Base-by-base conservation (phyloP, 1,140 invertebrate species). In the Kradibia gibbosae region DNA sequence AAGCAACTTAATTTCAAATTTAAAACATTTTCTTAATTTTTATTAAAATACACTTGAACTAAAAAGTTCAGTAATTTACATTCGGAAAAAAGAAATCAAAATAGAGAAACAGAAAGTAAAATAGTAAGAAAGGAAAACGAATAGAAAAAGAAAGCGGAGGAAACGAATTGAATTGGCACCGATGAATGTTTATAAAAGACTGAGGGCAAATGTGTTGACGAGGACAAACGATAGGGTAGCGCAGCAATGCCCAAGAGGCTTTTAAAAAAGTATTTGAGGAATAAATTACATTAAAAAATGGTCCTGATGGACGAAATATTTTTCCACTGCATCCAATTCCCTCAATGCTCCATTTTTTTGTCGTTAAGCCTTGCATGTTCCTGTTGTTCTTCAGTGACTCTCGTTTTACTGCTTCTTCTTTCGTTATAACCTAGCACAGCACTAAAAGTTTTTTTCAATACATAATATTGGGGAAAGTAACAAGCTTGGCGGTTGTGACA, bases 361-460 rank as follows among this genome's bases (percentile, higher is more conserved):
- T 73, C 70, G 31, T 79, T 34, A 71, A 4, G 42, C 39, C 70
- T 7, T 28, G 15, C 50, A 72, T 79, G 57, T 79, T 79, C 78
- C 55, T 55, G 36, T 11, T 36, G 45, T 79, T 71, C 36, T 28
- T 53, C 36, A 34, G 48, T 62, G 15, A 15, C 28, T 53, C 82
- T 60, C 48, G 53, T 22, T 28, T 65, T 57, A 50, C 15, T 25
- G 57, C 60, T 50, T 17, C 72, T 42, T 45, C 78, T 34, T 65
- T 5, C 42, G 55, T 45, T 25, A 50, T 39, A 74, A 36, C n/a
- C n/a, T n/a, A n/a, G n/a, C 79, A 36, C 25, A 25, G 25, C 78
- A 84, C 84, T 85, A 72, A 85, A 86, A 85, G 86, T 85, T 85
- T 81, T 86, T 86, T 77, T n/a, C 75, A 85, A 78, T 84, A 74